Evolutionary conservation across 2,113 vertebrate genomes (phyloP).

Genomic region (Aviceda subcristata): DNA sequence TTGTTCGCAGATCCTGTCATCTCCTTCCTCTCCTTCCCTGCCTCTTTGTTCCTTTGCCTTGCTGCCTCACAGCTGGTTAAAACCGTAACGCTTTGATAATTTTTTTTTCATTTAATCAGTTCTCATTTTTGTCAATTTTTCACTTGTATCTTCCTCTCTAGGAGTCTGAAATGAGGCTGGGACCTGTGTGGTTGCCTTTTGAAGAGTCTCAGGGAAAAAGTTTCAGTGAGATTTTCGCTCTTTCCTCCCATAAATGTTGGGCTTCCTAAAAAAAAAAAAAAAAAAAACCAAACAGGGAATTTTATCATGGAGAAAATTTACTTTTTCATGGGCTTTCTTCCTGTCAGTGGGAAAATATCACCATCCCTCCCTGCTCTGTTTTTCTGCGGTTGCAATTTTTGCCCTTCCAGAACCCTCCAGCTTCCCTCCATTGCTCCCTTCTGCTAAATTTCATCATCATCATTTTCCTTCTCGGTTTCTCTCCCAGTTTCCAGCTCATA

Average conservation of each 20-base stretch:
- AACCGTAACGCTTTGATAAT: neutral
- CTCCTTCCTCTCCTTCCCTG: neutral
- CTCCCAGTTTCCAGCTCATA: neutral
- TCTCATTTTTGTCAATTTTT: neutral
- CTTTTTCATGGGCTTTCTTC: neutral
- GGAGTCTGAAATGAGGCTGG: neutral
- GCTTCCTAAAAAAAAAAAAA: neutral
- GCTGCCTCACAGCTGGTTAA: slow-evolving; percentile 1
- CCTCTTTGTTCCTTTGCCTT: slow-evolving; percentile 20
- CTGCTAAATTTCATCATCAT: neutral
- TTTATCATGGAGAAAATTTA: neutral
- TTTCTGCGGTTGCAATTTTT: slow-evolving; percentile 4
- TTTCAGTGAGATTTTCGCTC: neutral
- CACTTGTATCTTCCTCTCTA: neutral
- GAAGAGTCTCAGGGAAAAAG: neutral
- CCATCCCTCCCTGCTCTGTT: neutral
- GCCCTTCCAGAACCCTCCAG: neutral
- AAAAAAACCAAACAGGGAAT: neutral
- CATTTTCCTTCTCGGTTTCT: neutral
- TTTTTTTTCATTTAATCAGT: neutral
- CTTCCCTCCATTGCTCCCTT: neutral
- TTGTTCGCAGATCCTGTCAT: neutral
- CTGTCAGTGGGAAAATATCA: neutral
- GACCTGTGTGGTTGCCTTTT: neutral
- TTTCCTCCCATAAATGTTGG: neutral